phyloP scores from a whole-genome alignment of 1,140 invertebrate species.

The Acromyrmex echinatior region DNA sequence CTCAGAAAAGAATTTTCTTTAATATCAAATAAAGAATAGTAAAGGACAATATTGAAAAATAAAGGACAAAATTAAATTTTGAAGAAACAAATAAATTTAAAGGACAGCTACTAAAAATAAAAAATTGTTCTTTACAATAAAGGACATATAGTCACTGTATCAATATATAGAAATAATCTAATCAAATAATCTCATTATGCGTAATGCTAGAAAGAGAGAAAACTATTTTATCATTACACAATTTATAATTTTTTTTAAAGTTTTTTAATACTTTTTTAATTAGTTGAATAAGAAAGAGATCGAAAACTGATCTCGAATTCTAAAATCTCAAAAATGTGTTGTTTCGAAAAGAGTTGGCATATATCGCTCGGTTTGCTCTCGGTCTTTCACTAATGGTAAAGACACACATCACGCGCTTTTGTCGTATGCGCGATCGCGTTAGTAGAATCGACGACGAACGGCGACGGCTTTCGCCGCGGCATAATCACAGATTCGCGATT shows the following conservation, averaged over 20 bases:
- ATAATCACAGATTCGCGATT: slow-evolving; percentile 68
- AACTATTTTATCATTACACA: neutral
- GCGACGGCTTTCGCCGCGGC: slow-evolving; percentile 56
- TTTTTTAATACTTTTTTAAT: neutral
- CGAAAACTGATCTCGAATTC: neutral
- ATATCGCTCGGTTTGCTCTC: slow-evolving; percentile 19
- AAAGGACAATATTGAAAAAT: too few relatives aligned
- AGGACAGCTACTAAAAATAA: too few relatives aligned
- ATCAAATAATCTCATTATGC: neutral
- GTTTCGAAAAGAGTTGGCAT: slow-evolving; percentile 9
- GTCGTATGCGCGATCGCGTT: slow-evolving; percentile 37
- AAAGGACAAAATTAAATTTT: too few relatives aligned
- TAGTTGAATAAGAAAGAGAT: neutral
- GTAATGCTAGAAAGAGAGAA: neutral
- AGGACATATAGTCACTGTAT: too few relatives aligned
- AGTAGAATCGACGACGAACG: slow-evolving; percentile 29
- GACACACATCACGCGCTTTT: slow-evolving; percentile 66
- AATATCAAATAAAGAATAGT: too few relatives aligned
- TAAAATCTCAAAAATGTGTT: slow-evolving; percentile 26
- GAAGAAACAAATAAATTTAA: too few relatives aligned
- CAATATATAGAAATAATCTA: neutral
- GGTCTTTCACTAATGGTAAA: slow-evolving; percentile 61
- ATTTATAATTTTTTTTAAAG: neutral
- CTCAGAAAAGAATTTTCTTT: too few relatives aligned
- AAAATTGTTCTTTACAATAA: too few relatives aligned